phyloP scores from a whole-genome alignment of 2,888 invertebrate genomes.

The Brenthis daphne region DNA sequence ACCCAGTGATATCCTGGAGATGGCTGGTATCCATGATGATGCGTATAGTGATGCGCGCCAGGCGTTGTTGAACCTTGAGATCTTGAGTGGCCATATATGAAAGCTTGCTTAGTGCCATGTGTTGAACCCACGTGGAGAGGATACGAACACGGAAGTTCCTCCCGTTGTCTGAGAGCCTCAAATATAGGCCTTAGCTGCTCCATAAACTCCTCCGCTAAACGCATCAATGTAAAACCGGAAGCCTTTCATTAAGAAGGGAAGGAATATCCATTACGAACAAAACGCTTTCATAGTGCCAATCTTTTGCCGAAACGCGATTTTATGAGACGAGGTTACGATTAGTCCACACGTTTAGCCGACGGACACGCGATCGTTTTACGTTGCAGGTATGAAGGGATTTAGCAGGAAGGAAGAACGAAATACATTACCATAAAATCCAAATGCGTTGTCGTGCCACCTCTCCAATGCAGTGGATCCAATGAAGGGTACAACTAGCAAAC shows the following conservation, averaged over 20 bases:
- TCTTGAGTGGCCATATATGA: conserved; percentile 84
- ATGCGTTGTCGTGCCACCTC: conserved; percentile 79
- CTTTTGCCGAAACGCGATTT: conserved; percentile 65
- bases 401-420: conserved; percentile 71
- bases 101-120: conserved; percentile 83
- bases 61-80: conserved; percentile 84
- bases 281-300: conserved; percentile 79
- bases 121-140: conserved; percentile 92
- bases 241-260: conserved; percentile 65
- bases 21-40: conserved; percentile 87
- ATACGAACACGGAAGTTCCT: conserved; percentile 95
- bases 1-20: conserved; percentile 90
- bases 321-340: conserved; percentile 66
- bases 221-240: conserved; percentile 77
- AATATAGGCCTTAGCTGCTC: conserved; percentile 97
- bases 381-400: conserved; percentile 68
- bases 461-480: conserved; percentile 79
- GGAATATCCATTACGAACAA: conserved; percentile 54
- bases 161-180: conserved; percentile 94
- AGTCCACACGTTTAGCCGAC: conserved; percentile 70
- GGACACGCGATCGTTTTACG: conserved; percentile 56
- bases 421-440: conserved; percentile 78
- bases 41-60: conserved; percentile 84
- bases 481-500: conserved; percentile 70
- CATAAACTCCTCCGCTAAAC: conserved; percentile 95